Base-by-base conservation (phyloP, 2,888 invertebrate genomes). In the Trypoxylon attenuatum region DNA sequence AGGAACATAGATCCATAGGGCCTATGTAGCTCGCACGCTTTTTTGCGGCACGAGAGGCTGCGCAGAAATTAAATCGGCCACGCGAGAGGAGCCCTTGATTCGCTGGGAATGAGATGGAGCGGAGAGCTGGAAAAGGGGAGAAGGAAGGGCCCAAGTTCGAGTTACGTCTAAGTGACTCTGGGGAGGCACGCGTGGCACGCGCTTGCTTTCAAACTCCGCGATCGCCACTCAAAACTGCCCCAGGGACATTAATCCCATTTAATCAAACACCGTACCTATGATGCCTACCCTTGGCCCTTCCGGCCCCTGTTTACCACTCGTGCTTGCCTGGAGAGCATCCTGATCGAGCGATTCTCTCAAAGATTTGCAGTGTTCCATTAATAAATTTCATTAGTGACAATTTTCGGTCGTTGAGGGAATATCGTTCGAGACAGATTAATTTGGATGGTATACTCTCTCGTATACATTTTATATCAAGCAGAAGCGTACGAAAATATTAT, bases 231-330 rank as follows among this genome's bases (percentile, higher is more conserved):
- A 70, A 78, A 61, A 69, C 72, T 57, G 69, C 76, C 76, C 75
- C 67, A 65, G 62, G 73, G 73, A 71, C 66, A 81, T 80, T 80
- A 80, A 79, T 82, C 74, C 73, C 75, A 71, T 82, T 81, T 81
- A 75, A 79, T 79, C 78, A 70, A 75, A 73, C 78, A 71, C 53
- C 55, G 62, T 77, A 69, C 53, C 55, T 60, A 29, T 41, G 39
- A 49, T 60, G n/a, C n/a, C n/a, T n/a, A n/a, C n/a, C n/a, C n/a
- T n/a, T n/a, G n/a, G n/a, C n/a, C n/a, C n/a, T n/a, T n/a, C n/a
- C n/a, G n/a, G n/a, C n/a, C n/a, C n/a, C 52, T 76, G 73, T 68
- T 73, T 68, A 38, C 61, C 25, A 22, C 51, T 61, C 46, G 25
- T n/a, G n/a, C n/a, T n/a, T 63, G 50, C 69, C 53, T 51, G 38